phyloP scores from a whole-genome alignment of 2,113 vertebrate genomes.

The Mus pahari region DNA sequence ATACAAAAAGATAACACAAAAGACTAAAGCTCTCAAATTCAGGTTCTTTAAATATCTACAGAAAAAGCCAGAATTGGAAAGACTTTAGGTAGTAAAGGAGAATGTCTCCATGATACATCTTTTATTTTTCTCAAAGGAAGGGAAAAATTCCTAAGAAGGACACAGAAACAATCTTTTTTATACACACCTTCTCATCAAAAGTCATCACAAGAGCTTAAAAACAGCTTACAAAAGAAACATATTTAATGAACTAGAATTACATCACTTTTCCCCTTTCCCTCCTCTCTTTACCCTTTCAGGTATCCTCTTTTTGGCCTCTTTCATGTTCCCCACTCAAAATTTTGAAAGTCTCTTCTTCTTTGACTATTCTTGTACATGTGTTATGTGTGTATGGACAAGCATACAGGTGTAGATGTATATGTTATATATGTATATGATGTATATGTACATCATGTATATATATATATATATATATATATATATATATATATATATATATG shows the following conservation, averaged over 20 bases:
- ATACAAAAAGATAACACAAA: not conserved
- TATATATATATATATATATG: too few relatives aligned
- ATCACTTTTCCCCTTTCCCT: not conserved
- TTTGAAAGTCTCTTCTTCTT: not conserved
- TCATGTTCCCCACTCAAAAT: not conserved
- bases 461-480: too few relatives aligned
- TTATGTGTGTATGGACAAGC: not conserved
- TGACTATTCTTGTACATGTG: not conserved
- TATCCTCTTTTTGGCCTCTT: not conserved
- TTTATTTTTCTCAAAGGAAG: not conserved
- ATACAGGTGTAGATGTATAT: not conserved
- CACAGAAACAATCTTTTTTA: not conserved
- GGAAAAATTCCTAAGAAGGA: not conserved
- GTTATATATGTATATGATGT: too few relatives aligned
- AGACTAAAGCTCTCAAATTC: not conserved
- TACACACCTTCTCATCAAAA: not conserved
- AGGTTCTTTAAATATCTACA: not conserved
- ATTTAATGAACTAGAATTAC: not conserved
- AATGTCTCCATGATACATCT: not conserved
- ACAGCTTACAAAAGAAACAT: not conserved
- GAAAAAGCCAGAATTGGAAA: not conserved
- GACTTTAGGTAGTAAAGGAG: not conserved
- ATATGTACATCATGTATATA: too few relatives aligned
- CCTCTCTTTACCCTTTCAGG: not conserved
- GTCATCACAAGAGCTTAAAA: not conserved